Evolutionary conservation across 2,113 vertebrate genomes (phyloP), one percentile per base, ranked within the genome.

Genomic region (Mesocricetus auratus): DNA sequence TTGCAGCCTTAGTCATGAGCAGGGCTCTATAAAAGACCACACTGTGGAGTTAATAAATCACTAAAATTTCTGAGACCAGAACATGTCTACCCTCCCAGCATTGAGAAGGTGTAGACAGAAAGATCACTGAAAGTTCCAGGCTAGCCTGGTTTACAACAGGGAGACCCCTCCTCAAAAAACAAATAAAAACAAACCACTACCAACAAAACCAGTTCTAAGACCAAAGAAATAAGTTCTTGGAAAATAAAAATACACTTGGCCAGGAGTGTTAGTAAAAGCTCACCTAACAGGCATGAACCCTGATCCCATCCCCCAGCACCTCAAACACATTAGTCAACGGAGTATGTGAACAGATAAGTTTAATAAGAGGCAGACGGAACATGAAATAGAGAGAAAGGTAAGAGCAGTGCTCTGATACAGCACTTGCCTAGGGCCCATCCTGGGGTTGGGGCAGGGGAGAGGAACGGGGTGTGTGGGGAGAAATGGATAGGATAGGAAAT

Each of bases 201-300:
- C 79, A 45, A 85, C n/a, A 64, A 86, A 62, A 86, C 10, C 39
- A 66, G 66, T 5, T 47, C 26, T 85, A 58, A 66, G 29, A 86
- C 60, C 60, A 86, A 66, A 86, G 58, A 66, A 86, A 66, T 19
- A 62, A 66, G 42, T 47, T 66, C 42, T 66, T 86, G 29, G 42
- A 66, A 85, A 66, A 31, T 66, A 86, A 66, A 17, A 31, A 45
- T 47, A 36, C 42, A 68, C 31, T 86, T 45, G 64, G 29, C 15
- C 24, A 1, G 42, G 42, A 26, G 26, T 5, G 2, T 12, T 47
- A 42, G 29, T 45, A 33, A 42, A 42, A 21, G 58, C 83, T 66
- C 16, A 64, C 1, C 56, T 29, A 8, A 15, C 15, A 0, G 3
- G n/a, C 53, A 0, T 19, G n/a, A 60, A 5, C 39, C 45, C n/a